Base-by-base conservation (phyloP, 2,888 invertebrate genomes). In the Tiphia femorata region DNA sequence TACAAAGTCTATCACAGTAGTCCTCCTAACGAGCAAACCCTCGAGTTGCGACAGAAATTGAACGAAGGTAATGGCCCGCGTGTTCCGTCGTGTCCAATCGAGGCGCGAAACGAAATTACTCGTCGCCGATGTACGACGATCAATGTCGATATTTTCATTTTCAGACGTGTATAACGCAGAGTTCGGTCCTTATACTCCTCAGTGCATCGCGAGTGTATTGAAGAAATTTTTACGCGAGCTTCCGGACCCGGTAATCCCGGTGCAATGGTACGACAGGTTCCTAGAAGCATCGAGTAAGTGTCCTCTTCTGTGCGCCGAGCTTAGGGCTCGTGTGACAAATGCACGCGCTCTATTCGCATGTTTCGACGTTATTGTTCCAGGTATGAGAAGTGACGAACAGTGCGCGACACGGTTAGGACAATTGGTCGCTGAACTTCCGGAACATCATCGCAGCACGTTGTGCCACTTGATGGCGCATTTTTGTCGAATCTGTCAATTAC, bases 201-300 rank as follows among this genome's bases (percentile, higher is more conserved):
- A 86, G 58, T 86, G 86, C 67, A 85, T 90, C 64, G 87, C 88
- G 17, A 87, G 87, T 64, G 86, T 89, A 44, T 82, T 93, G 55
- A 92, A 92, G 76, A 90, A 90, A 77, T 92, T 89, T 79, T 84
- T 93, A 35, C 82, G 91, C 41, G 92, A 93, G 77, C 82, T 93
- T 62, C 91, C 91, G 0, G 91, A 92, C 80, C 91, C 92, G 3
- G 86, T 93, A 48, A 90, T 93, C 67, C 92, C 92, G 19, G 90
- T 91, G 27, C 88, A 88, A 76, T 89, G 88, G 86, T 93, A 93
- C 79, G 90, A 90, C 69, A 86, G 86, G 66, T 92, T 92, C 79
- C 85, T 92, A 55, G 88, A 87, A 67, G 87, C 87, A 14, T 84
- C 85, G 61, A 80, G 86, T 85, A 67, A 79, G 83, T 76, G 52